A percentile compares a stretch with the other conserved stretches of the same genome.
Conservation (phyloP, 2,888 invertebrate species). For the Tetheella fluctuosa region DNA sequence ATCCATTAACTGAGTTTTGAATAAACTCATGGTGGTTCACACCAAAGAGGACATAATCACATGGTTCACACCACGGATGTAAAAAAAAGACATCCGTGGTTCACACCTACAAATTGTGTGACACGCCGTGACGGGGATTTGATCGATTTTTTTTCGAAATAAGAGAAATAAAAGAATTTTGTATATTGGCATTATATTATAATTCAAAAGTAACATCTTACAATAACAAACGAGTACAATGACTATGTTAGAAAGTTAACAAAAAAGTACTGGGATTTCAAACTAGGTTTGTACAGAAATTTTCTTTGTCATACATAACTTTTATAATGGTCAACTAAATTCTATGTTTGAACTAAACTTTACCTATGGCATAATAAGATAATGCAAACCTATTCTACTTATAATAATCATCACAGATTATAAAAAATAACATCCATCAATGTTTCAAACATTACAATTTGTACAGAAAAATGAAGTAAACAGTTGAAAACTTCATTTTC, state of each 20-base stretch:
- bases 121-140: no score
- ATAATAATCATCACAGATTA: conserved; percentile 76
- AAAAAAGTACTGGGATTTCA: conserved; percentile 3
- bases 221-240: neutral
- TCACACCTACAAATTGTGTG: no score
- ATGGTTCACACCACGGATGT: no score
- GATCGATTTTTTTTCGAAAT: no score
- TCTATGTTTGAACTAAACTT: conserved; percentile 51
- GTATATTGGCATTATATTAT: neutral
- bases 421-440: conserved; percentile 46
- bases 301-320: conserved; percentile 19
- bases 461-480: neutral
- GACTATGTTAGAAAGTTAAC: neutral
- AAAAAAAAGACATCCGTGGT: no score
- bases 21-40: no score
- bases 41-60: no score
- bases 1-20: no score
- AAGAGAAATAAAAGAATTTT: no score
- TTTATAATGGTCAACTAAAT: conserved; percentile 31
- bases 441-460: conserved; percentile 17
- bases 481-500: no score
- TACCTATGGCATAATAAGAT: conserved; percentile 56
- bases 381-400: conserved; percentile 62
- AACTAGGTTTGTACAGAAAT: conserved; percentile 4
- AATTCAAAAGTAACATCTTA: conserved; percentile 9